A percentile compares a stretch with the other conserved stretches of the same genome.
Evolutionary conservation across 2,113 vertebrate genomes (phyloP).

Genomic region (Oenanthe melanoleuca): DNA sequence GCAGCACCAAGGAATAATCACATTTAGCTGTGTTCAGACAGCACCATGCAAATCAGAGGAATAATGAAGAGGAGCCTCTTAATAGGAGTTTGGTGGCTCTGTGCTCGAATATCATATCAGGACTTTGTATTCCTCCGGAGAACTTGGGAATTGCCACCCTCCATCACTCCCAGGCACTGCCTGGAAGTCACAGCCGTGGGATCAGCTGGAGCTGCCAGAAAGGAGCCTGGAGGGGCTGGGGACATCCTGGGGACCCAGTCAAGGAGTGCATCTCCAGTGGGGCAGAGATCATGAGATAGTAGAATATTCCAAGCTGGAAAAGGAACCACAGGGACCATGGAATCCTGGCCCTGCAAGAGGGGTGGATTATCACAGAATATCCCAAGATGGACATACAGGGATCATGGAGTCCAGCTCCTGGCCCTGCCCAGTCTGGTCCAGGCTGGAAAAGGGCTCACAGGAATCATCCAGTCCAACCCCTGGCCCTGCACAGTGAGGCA

Average conservation of each 20-base stretch:
- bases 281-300: too few species aligned
- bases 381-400: not conserved
- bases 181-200: not conserved
- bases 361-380: not conserved
- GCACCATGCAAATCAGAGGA: conserved; percentile 32
- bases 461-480: too few species aligned
- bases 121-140: not conserved
- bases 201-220: accelerated
- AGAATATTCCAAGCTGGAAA: not conserved
- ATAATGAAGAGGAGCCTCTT: conserved; percentile 41
- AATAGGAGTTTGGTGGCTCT: not conserved
- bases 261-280: not conserved
- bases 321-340: too few species aligned
- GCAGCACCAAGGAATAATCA: conserved; percentile 25
- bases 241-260: not conserved
- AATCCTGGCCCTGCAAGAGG: not conserved
- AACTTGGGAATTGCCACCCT: not conserved
- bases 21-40: conserved; percentile 15
- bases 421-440: not conserved
- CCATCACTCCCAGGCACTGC: not conserved
- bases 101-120: not conserved
- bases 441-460: too few species aligned
- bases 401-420: not conserved
- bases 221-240: not conserved
- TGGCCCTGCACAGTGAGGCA: not conserved